Conservation (phyloP, 2,888 invertebrate genomes). For the Parasteatoda lunata region DNA sequence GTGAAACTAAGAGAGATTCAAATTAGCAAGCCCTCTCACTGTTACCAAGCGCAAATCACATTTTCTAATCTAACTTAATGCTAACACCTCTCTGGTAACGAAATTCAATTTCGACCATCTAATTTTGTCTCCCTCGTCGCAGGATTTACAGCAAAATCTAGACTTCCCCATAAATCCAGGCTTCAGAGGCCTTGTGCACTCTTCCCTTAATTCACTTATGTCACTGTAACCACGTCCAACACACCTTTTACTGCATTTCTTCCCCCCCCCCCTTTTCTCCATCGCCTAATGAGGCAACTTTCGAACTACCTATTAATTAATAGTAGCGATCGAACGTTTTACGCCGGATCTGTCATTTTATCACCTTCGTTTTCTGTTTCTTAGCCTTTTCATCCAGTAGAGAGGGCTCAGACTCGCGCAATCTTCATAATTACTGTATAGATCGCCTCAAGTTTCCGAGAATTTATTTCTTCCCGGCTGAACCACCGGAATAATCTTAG, state of each 20-base stretch:
- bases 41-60: not conserved
- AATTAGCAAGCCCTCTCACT: not conserved
- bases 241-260: not conserved
- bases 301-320: not conserved
- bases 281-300: not conserved
- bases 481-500: no score
- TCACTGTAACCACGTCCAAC: not conserved
- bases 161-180: not conserved
- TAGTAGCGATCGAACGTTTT: not conserved
- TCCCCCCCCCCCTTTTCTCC: not conserved
- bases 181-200: not conserved
- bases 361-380: not conserved
- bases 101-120: not conserved
- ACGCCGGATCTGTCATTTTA: not conserved
- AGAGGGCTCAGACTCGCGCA: not conserved
- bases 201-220: not conserved
- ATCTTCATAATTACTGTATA: not conserved
- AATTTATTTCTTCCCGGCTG: no score
- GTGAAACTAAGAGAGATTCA: no score
- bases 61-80: constrained; percentile 1
- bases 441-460: not conserved
- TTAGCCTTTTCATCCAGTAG: not conserved
- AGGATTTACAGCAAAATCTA: constrained; percentile 16
- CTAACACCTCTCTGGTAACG: not conserved
- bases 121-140: not conserved